phyloP scores from a whole-genome alignment of 1,140 invertebrate species.

The Drosophila setifemur region DNA sequence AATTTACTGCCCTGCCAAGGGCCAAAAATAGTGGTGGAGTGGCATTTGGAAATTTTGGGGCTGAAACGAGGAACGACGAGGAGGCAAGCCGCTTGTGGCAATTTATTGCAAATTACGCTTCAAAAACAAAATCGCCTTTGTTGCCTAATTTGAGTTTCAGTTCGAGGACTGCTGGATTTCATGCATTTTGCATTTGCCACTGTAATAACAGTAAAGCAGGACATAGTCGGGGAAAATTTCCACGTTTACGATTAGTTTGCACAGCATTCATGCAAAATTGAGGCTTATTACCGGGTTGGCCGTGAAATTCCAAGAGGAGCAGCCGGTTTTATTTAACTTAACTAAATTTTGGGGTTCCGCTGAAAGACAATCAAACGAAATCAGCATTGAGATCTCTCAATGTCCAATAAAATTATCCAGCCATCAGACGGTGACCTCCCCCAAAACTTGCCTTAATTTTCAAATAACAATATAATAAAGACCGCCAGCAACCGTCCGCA shows the following conservation, averaged over 20 bases:
- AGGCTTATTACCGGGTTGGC: conserved; percentile 20
- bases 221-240: conserved; percentile 3
- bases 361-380: conserved; percentile 20
- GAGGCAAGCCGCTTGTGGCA: conserved; percentile 50
- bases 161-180: conserved; percentile 42
- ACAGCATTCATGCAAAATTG: conserved; percentile 36
- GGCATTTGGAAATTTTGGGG: no score
- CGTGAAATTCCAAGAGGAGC: background rate
- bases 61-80: conserved; percentile 5
- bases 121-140: conserved; percentile 68
- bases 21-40: conserved; percentile 63
- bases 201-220: conserved; percentile 39
- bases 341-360: no score
- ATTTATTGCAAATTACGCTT: conserved; percentile 80
- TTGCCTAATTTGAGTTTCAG: conserved; percentile 65
- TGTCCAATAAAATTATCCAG: conserved; percentile 31
- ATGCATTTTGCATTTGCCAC: conserved; percentile 63
- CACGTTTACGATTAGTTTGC: conserved; percentile 31
- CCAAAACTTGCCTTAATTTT: conserved; percentile 34
- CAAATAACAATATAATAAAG: conserved; percentile 64
- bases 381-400: conserved; percentile 31
- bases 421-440: conserved; percentile 31
- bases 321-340: no score
- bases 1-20: conserved; percentile 57
- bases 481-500: conserved; percentile 35